Evolutionary conservation across 2,797 vertebrate species (phyloP), one percentile per base, ranked within the genome.

Genomic region (Melanogrammus aeglefinus): DNA sequence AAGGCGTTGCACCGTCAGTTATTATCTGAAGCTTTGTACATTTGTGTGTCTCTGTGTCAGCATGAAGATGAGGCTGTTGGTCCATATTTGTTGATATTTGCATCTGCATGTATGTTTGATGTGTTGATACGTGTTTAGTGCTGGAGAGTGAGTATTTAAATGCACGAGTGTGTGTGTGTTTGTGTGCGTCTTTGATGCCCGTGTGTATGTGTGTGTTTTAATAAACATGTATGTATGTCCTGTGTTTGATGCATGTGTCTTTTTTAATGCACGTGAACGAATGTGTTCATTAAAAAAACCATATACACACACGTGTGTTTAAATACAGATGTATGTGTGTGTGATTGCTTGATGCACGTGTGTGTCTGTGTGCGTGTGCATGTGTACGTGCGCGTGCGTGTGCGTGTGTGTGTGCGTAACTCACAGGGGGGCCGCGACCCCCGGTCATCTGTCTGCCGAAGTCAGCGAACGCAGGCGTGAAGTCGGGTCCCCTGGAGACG

Each of bases 401-500:
- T 44, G 47, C 66, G 76, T 4, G 8, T 10, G n/a, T 71, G 66
- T 6, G 1, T 14, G 39, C 13, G 75, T 44, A 76, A 97, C 97
- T 98, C 93, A 97, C 97, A 78, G 96, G 82, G 31, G 95, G 83
- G 24, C 95, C 95, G 86, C 97, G 95, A 84, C 96, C 96, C 79
- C 96, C 95, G 0, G 94, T 85, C 80, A 95, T 88, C 78, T 95
- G 96, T 80, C 97, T 94, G 86, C 97, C 96, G 88, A 99, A 99
- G 85, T 99, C 98, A 63, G 97, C 97, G 39, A 98, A 99, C 75
- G 97, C 96, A 13, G 98, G 98, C 1, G 97, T 99, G 92, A 99
- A 99, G 86, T 99, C 97, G 0, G 97, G 96, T 83, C 97, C 96
- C 83, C 97, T 95, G 87, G 96, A 95, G 90, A 99, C 95, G 80